Evolutionary conservation across 2,888 invertebrate species (phyloP).

Genomic region (Camponotus fellah): DNA sequence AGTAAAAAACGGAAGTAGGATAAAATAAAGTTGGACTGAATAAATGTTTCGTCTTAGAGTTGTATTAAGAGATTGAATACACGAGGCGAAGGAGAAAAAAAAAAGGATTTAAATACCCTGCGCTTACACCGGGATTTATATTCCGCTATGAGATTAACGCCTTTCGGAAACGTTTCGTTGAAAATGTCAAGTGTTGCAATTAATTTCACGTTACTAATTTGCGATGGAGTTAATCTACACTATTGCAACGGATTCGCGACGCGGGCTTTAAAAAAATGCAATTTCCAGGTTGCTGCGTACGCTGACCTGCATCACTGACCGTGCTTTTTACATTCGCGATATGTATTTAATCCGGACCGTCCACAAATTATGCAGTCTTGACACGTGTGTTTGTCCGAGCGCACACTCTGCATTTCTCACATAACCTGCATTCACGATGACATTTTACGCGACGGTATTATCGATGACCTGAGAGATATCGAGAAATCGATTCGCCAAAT

Average conservation of each 20-base stretch:
- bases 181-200: constrained; percentile 3
- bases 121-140: neutral
- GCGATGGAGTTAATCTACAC: neutral
- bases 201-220: neutral
- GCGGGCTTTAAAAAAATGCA: neutral
- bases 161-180: constrained; percentile 7
- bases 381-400: constrained; percentile 15
- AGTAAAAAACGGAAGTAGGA: neutral
- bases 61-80: constrained; percentile 39
- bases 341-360: neutral
- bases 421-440: neutral
- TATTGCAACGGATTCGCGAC: neutral
- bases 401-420: neutral
- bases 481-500: constrained; percentile 23
- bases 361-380: constrained; percentile 13
- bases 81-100: neutral
- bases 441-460: constrained; percentile 10
- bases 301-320: constrained; percentile 75
- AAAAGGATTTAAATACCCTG: neutral
- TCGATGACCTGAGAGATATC: neutral
- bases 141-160: constrained; percentile 4
- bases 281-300: constrained; percentile 50
- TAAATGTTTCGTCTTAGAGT: constrained; percentile 12
- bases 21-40: constrained; percentile 13
- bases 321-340: constrained; percentile 47